phyloP scores from a whole-genome alignment of 2,888 invertebrate genomes.

The Cephus spinipes region DNA sequence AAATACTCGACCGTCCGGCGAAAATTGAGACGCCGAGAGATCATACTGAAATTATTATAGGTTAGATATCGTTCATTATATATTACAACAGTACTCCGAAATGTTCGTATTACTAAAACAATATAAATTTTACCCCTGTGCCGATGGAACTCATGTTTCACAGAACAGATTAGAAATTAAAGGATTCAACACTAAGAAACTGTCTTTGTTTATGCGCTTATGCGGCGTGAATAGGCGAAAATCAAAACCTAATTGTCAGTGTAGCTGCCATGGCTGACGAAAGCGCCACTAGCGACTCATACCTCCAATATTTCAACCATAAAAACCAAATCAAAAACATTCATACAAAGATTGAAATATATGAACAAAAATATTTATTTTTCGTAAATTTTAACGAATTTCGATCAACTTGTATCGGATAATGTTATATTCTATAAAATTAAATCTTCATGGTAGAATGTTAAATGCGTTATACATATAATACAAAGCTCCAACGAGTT shows the following conservation, averaged over 20 bases:
- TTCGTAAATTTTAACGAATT: neutral
- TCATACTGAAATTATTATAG: slow-evolving; percentile 83
- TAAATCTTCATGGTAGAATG: no score
- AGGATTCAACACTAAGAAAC: slow-evolving; percentile 4
- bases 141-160: slow-evolving; percentile 92
- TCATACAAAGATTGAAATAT: neutral
- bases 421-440: neutral
- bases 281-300: neutral
- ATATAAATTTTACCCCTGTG: slow-evolving; percentile 83
- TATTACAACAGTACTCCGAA: slow-evolving; percentile 28
- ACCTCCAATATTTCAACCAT: neutral
- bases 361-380: neutral
- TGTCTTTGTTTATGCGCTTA: slow-evolving; percentile 25
- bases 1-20: slow-evolving; percentile 98
- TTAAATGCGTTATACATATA: neutral
- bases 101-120: slow-evolving; percentile 9
- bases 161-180: slow-evolving; percentile 17
- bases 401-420: neutral
- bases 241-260: slow-evolving; percentile 46
- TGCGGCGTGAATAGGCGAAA: slow-evolving; percentile 58
- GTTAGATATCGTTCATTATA: slow-evolving; percentile 16
- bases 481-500: neutral
- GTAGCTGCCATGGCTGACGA: slow-evolving; percentile 1
- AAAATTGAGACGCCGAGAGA: slow-evolving; percentile 99
- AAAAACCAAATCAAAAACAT: neutral